phyloP scores from a whole-genome alignment of 2,797 vertebrate species.

The Halcyon chelicuti region DNA sequence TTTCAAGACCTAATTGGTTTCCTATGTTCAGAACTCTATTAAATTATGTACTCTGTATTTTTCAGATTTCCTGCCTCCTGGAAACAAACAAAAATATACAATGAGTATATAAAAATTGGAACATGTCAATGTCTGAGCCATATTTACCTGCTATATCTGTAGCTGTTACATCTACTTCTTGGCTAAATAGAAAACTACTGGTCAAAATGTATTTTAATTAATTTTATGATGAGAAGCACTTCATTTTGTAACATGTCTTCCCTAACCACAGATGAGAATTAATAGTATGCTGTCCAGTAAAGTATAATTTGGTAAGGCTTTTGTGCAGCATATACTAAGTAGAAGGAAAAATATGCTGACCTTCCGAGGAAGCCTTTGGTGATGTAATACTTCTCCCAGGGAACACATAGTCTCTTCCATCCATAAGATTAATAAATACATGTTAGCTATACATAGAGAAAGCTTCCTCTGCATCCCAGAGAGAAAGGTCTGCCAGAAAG shows the following conservation, averaged over 20 bases:
- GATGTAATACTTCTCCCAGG: background rate
- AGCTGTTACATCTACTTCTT: background rate
- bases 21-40: background rate
- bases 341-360: background rate
- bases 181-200: background rate
- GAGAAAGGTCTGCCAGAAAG: background rate
- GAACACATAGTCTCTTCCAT: background rate
- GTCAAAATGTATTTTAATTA: background rate
- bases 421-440: background rate
- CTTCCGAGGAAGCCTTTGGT: background rate
- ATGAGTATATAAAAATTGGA: background rate
- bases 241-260: background rate
- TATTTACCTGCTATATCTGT: background rate
- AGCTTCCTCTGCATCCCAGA: background rate
- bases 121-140: background rate
- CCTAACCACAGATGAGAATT: background rate
- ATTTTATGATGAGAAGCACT: background rate
- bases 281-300: background rate
- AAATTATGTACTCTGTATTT: background rate
- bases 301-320: background rate
- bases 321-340: background rate
- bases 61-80: background rate
- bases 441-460: background rate
- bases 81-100: background rate
- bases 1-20: background rate